A percentile compares a stretch with the other conserved stretches of the same genome.
Conservation (phyloP, 1,140 invertebrate genomes). For the Euborellia annulipes region DNA sequence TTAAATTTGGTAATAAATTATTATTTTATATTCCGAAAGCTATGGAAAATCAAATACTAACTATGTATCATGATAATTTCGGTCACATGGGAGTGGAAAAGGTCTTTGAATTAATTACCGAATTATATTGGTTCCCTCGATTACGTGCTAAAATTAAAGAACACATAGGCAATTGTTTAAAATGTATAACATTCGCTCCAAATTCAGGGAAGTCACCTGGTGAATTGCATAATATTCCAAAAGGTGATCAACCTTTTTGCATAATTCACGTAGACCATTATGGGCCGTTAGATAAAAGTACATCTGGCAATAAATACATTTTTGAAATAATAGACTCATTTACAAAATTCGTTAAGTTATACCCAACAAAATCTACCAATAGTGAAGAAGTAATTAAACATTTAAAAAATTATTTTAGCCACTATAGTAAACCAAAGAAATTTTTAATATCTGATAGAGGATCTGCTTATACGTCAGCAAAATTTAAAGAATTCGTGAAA, state of each 20-base stretch:
- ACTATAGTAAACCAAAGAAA: slow-evolving; percentile 15
- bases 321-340: slow-evolving; percentile 14
- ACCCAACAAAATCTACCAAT: slow-evolving; percentile 3
- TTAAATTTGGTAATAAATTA: slow-evolving; percentile 22
- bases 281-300: slow-evolving; percentile 15
- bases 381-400: not conserved
- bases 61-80: slow-evolving; percentile 17
- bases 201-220: slow-evolving; percentile 17
- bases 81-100: slow-evolving; percentile 19
- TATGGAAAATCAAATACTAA: slow-evolving; percentile 14
- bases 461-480: slow-evolving; percentile 13
- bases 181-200: slow-evolving; percentile 18
- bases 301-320: slow-evolving; percentile 14
- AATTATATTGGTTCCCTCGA: slow-evolving; percentile 20
- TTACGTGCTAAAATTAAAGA: slow-evolving; percentile 17
- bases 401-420: not conserved
- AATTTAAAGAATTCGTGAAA: slow-evolving; percentile 13
- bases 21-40: slow-evolving; percentile 16
- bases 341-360: slow-evolving; percentile 14
- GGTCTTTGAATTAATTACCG: slow-evolving; percentile 12
- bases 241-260: slow-evolving; percentile 18
- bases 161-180: slow-evolving; percentile 16
- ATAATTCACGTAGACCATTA: slow-evolving; percentile 21
- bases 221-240: slow-evolving; percentile 17
- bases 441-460: slow-evolving; percentile 13